These are phyloP conservation scores for Ornithoptera priamus DNA, from an alignment of 2,888 invertebrate species.

Conservation along the genomic window DNA sequence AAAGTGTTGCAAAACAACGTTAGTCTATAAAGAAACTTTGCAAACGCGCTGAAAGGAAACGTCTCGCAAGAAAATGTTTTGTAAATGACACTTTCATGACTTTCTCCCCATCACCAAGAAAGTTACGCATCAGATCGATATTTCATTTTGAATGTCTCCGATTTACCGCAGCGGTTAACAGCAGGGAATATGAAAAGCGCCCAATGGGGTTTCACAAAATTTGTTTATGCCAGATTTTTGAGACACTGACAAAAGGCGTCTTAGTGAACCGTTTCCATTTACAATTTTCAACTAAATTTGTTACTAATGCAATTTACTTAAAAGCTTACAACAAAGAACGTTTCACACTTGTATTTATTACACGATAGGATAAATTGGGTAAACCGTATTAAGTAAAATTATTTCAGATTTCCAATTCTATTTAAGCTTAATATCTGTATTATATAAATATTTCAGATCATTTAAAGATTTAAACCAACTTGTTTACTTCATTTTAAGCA, in stretches of 20 bases:
- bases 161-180: constrained; percentile 5
- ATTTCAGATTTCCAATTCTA: no score
- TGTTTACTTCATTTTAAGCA: no score
- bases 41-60: constrained; percentile 20
- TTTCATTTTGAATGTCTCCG: constrained; percentile 21
- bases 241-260: background rate
- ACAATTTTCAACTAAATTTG: background rate
- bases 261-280: background rate
- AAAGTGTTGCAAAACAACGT: background rate
- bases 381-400: no score
- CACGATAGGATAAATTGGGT: no score
- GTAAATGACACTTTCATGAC: constrained; percentile 21
- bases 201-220: background rate
- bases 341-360: no score
- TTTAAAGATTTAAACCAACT: no score
- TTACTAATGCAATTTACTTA: background rate
- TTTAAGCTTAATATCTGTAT: no score
- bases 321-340: no score
- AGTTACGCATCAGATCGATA: constrained; percentile 21
- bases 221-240: background rate
- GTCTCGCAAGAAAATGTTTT: constrained; percentile 20
- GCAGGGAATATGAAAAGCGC: constrained; percentile 3
- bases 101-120: constrained; percentile 17
- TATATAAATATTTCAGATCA: no score
- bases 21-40: constrained; percentile 19